Evolutionary conservation across 2,113 vertebrate genomes (phyloP), one percentile per base, ranked within the genome.

Genomic region (Thunnus thynnus): DNA sequence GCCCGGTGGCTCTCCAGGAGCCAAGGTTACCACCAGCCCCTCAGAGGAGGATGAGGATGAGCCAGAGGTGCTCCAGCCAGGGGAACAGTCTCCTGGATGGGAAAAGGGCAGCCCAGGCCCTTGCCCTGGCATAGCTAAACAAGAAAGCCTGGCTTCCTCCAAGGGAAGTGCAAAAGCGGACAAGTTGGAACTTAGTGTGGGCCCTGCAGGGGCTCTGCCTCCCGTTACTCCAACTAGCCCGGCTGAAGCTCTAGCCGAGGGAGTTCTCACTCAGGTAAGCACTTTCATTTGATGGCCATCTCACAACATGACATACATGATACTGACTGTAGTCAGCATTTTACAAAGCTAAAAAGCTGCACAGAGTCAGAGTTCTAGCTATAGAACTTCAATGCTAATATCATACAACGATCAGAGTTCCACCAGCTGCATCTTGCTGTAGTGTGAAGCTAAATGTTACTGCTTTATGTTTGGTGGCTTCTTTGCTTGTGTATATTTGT

Each of bases 41-140:
- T 99, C 97, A 5, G 97, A 97, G 87, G 97, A 98, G 72, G 97
- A 97, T 1, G 97, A 97, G 1, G 97, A 97, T 69, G 96, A 98
- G 71, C 96, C 96, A 0, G 98, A 98, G 89, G 94, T 97, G 50
- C 95, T 99, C 52, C 97, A 96, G 58, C 95, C 96, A 14, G 91
- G 95, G 63, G 96, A 96, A 64, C 96, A 95, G 51, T 85, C 93
- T 0, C 94, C 95, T 69, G 95, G 94, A 62, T 96, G 96, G 88
- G 96, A 94, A 72, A 95, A 93, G 83, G 89, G 76, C 20, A 91
- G 72, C 57, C 78, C 63, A 1, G 81, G 85, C 48, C 86, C 94
- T 5, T 83, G 67, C 80, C 86, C 86, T 54, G 94, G 91, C n/a
- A 93, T 87, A 87, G 67, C 89, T 41, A 88, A 83, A 70, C 84